Evolutionary conservation across 2,113 vertebrate genomes (phyloP).

Genomic region (Oriolus oriolus): DNA sequence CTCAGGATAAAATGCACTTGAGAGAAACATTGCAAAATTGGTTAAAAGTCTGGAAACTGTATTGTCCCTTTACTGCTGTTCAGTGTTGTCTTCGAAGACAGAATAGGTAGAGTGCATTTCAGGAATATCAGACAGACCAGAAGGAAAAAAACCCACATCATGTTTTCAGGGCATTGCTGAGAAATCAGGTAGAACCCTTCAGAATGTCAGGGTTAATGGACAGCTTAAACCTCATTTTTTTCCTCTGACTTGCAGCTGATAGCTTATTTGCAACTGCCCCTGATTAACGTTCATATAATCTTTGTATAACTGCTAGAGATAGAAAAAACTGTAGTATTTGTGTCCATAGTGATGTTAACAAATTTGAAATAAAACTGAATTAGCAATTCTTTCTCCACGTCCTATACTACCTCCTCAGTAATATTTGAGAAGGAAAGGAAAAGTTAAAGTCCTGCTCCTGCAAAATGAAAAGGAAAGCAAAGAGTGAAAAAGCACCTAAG

Average conservation of each 20-base stretch:
- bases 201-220: background rate
- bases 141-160: background rate
- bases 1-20: background rate
- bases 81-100: background rate
- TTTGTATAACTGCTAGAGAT: background rate
- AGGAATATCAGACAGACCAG: background rate
- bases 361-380: background rate
- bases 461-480: background rate
- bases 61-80: background rate
- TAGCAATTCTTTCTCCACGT: background rate
- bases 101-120: background rate
- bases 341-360: background rate
- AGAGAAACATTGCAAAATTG: background rate
- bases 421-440: background rate
- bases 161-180: background rate
- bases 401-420: background rate
- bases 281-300: background rate
- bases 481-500: background rate
- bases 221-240: background rate
- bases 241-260: background rate
- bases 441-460: background rate
- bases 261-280: background rate
- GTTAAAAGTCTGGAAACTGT: background rate
- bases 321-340: background rate
- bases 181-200: background rate